Evolutionary conservation across 2,113 vertebrate genomes (phyloP), one percentile per base, ranked within the genome.

Genomic region (Cairina moschata): DNA sequence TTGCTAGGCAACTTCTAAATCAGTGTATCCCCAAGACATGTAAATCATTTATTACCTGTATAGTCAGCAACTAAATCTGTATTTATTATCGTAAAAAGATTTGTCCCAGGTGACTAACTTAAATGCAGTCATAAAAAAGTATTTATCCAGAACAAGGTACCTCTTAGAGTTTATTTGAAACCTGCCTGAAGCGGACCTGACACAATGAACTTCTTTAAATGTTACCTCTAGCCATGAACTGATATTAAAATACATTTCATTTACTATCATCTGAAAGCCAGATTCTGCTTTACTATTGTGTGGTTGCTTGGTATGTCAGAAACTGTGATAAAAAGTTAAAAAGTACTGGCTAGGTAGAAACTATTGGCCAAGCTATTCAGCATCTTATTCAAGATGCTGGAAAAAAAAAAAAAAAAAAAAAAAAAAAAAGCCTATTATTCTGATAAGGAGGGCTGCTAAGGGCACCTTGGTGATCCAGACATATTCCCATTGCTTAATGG

Each of bases 111-210:
- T 71, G 18, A 38, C 17, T 89, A 59, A 91, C 80, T 83, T 79
- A 89, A 90, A 88, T 54, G 48, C 13, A 83, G 14, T 8, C 52
- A 73, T 82, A 67, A 91, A 92, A 81, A 92, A 74, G 26, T 52
- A 11, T 76, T 83, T 84, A 40, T 87, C 54, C 28, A 38, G 29
- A 90, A 85, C 36, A 87, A 92, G 46, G 3, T 63, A 55, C 5
- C 22, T 68, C 67, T 91, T 86, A 73, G 44, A 89, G 94, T 65
- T 13, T 26, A 40, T 88, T 85, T 72, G 34, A 88, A 97, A 95
- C 50, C 12, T 80, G 38, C 60, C 17, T 88, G 55, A 84, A 91
- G 50, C 72, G 83, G 77, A 80, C 50, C 46, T 65, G 14, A 83
- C 21, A 55, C 73, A 83, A 79, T 17, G 20, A 89, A 55, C 9